Base-by-base conservation (phyloP, 2,797 vertebrate genomes). In the Pampus argenteus region DNA sequence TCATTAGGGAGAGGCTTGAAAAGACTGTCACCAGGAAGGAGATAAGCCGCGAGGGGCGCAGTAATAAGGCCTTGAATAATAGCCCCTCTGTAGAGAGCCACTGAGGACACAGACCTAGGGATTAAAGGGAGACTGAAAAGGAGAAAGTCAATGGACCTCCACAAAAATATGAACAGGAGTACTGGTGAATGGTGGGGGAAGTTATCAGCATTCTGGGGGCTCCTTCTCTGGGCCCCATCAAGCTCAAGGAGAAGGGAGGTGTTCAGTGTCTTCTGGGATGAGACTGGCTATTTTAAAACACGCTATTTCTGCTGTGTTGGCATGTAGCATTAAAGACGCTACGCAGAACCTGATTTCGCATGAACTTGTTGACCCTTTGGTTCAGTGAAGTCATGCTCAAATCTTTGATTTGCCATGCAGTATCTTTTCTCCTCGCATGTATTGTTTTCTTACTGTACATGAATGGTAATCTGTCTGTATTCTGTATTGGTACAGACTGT, bases 1-100 rank as follows among this genome's bases (percentile, higher is more conserved):
- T 95, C 94, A 95, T 95, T 95, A 95, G 92, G 91, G 90, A 89
- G 90, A 93, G 92, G 93, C 92, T 94, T 95, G 94, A 95, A 95
- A 94, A 94, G 95, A 94, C 93, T 95, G 94, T 95, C 93, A 94
- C 93, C 93, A 92, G 92, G 93, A 94, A 94, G 89, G 92, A 94
- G 94, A 95, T 95, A 95, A 95, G 94, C 93, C 82, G 91, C 78
- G 81, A 92, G 93, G 89, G 84, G 90, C 87, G 89, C 90, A 91
- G 93, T 93, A 93, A 94, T 94, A 94, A 93, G 94, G 90, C 87
- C 84, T 68, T 44, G 91, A 94, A 95, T 94, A 95, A 95, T 92
- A 90, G 92, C 86, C 84, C 89, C 91, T 95, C 95, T 95, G 95
- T 95, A 87, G 93, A 93, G 90, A 93, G 90, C 93, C 91, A 92